Conservation (phyloP, 2,888 invertebrate species). For the Myopa testacea region DNA sequence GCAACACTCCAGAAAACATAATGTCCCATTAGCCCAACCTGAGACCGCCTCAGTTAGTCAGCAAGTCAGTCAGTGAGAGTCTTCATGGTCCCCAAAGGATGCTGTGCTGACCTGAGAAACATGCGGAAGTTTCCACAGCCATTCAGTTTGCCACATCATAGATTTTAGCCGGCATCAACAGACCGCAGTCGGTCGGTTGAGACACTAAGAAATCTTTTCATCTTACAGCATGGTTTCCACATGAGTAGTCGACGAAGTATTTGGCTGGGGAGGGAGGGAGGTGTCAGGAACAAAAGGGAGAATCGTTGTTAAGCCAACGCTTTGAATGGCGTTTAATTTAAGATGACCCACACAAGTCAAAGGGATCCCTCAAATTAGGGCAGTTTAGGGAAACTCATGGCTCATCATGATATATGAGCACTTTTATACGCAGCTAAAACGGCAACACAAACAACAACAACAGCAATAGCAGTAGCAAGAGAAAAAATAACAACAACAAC, state of each 20-base stretch:
- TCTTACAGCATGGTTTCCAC: not conserved
- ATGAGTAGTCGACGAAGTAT: not conserved
- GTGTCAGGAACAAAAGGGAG: not conserved
- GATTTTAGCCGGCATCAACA: not conserved
- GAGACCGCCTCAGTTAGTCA: not conserved
- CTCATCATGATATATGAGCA: not conserved
- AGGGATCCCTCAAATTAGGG: not conserved
- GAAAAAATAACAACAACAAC: not conserved
- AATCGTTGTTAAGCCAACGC: not conserved
- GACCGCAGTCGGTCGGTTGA: too few species aligned
- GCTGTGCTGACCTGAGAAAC: not conserved
- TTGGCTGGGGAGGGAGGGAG: too few species aligned
- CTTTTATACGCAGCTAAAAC: not conserved
- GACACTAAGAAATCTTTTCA: not conserved
- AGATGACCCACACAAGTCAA: not conserved
- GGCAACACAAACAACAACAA: not conserved
- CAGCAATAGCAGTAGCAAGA: not conserved
- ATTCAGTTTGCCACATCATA: slow-evolving; percentile 25
- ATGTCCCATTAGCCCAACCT: not conserved
- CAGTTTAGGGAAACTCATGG: not conserved
- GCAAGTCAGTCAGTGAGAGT: too few species aligned
- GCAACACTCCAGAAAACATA: not conserved
- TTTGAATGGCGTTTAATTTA: not conserved
- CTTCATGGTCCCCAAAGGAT: not conserved
- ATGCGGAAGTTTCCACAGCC: not conserved